Percentiles rank a stretch among this genome's conserved stretches.
These are phyloP conservation scores for Cyprinus carpio DNA, from an alignment of 2,113 vertebrate species.

Conservation along the genomic window DNA sequence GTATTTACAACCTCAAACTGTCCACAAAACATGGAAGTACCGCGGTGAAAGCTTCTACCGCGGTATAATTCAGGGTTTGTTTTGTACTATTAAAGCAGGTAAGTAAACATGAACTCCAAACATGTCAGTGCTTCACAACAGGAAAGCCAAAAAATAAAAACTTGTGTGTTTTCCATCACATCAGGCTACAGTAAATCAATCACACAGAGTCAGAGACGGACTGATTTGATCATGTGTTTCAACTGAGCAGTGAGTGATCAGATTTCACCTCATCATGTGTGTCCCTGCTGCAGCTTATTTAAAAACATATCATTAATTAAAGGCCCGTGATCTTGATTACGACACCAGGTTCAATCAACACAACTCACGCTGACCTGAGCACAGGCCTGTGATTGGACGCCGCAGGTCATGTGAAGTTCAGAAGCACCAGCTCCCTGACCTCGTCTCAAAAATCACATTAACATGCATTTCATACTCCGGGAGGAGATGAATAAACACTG, in stretches of 20 bases:
- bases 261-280: conserved; percentile 11
- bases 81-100: too few relatives aligned
- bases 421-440: not conserved
- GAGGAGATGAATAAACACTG: not conserved
- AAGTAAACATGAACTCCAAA: too few relatives aligned
- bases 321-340: not conserved
- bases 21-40: not conserved
- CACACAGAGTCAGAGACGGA: not conserved
- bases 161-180: not conserved
- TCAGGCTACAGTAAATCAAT: not conserved
- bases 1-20: not conserved
- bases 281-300: not conserved
- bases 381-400: not conserved
- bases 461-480: not conserved
- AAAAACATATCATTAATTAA: conserved; percentile 1
- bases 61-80: too few relatives aligned
- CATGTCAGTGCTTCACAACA: not conserved
- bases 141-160: not conserved
- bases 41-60: too few relatives aligned
- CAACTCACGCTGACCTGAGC: not conserved
- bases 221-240: not conserved
- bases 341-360: not conserved
- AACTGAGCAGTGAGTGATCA: not conserved
- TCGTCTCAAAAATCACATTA: conserved; percentile 1
- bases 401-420: not conserved